These are phyloP conservation scores for Tauraco erythrolophus DNA, from an alignment of 2,113 vertebrate genomes.

Conservation along the genomic window DNA sequence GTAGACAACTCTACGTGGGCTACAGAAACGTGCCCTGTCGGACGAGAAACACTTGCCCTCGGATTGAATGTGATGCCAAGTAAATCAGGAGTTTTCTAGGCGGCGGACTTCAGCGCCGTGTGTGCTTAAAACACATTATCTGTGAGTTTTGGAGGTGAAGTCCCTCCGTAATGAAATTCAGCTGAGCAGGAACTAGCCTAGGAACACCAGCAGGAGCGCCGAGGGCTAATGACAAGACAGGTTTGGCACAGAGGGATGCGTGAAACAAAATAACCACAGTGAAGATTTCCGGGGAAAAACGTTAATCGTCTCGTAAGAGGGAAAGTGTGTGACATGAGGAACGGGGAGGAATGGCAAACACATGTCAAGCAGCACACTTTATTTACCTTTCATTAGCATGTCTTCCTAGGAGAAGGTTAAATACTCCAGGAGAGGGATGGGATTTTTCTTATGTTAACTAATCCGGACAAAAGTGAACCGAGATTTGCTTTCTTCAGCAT, in stretches of 20 bases:
- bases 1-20: background rate
- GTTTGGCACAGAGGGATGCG: conserved; percentile 71
- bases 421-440: conserved; percentile 55
- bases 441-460: conserved; percentile 76
- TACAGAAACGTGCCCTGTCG: conserved; percentile 12
- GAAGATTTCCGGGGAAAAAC: conserved; percentile 63
- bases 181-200: conserved; percentile 77
- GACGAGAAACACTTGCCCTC: conserved; percentile 10
- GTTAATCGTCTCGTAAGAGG: conserved; percentile 69
- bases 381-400: conserved; percentile 81
- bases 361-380: conserved; percentile 77
- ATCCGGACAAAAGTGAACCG: conserved; percentile 71
- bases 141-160: conserved; percentile 62
- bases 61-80: background rate
- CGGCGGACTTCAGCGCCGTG: background rate
- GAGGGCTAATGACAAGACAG: conserved; percentile 73
- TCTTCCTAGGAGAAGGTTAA: conserved; percentile 76
- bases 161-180: conserved; percentile 78
- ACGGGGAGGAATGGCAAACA: conserved; percentile 80
- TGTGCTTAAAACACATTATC: conserved; percentile 44
- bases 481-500: conserved; percentile 81
- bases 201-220: conserved; percentile 49
- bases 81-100: background rate
- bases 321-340: conserved; percentile 75
- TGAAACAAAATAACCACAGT: conserved; percentile 58